A percentile compares a stretch with the other conserved stretches of the same genome.
Conservation (phyloP, 2,113 vertebrate species). For the Anthoscopus minutus region DNA sequence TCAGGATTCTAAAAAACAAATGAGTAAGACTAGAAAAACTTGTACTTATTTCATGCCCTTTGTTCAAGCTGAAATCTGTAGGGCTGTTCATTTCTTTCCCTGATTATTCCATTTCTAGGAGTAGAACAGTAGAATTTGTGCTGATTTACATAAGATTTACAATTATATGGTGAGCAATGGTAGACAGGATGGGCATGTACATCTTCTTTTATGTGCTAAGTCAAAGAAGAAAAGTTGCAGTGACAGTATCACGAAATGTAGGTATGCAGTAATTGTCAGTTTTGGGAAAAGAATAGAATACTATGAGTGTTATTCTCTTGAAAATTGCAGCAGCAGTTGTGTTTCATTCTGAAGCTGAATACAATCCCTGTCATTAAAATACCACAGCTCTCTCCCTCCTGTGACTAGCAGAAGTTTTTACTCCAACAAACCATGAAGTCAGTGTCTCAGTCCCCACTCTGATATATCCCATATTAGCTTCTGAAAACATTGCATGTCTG, state of each 20-base stretch:
- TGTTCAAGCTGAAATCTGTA: not conserved
- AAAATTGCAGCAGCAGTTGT: not conserved
- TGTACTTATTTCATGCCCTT: not conserved
- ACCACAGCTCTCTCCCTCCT: fast-evolving
- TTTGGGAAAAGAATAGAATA: not conserved
- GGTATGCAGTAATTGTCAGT: not conserved
- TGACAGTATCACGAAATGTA: not conserved
- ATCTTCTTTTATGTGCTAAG: not conserved
- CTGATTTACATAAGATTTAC: not conserved
- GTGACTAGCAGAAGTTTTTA: not conserved
- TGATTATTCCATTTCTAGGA: not conserved
- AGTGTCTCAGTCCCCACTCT: not conserved
- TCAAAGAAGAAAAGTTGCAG: not conserved
- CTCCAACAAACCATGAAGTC: not conserved
- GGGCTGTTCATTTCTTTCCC: not conserved
- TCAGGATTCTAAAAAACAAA: not conserved
- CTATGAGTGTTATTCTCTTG: not conserved
- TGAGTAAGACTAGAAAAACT: not conserved
- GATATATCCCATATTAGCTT: not conserved
- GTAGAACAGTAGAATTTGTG: not conserved
- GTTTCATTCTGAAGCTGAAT: not conserved
- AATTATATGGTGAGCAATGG: not conserved
- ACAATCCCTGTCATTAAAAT: not conserved
- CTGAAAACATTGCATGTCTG: not conserved
- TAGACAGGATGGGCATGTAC: not conserved